Evolutionary conservation across 2,797 vertebrate genomes (phyloP).

Genomic region (Erethizon dorsatum): DNA sequence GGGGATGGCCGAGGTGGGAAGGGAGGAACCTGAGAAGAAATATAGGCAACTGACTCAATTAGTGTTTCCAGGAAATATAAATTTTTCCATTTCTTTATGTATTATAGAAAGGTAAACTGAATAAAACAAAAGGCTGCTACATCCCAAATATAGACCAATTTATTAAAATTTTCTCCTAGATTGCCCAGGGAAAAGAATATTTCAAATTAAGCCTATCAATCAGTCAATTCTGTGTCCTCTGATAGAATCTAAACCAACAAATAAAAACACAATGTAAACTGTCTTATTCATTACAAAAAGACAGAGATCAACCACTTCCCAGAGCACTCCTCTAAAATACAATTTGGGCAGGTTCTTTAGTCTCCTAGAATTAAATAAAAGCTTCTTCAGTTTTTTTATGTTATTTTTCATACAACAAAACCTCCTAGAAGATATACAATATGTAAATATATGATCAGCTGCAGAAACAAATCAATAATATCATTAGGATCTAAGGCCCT

Average conservation of each 20-base stretch:
- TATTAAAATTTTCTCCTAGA: constrained; percentile 1
- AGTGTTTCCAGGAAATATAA: neutral
- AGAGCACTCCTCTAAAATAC: neutral
- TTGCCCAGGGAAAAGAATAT: neutral
- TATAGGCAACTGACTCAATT: neutral
- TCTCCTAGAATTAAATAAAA: neutral
- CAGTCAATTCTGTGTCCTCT: neutral
- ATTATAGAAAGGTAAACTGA: neutral
- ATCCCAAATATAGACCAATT: neutral
- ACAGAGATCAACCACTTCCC: neutral
- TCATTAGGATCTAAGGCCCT: neutral
- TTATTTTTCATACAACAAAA: constrained; percentile 29
- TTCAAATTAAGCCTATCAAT: constrained; percentile 40
- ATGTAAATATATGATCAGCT: neutral
- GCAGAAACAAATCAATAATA: constrained; percentile 15
- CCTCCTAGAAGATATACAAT: neutral
- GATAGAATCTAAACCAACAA: neutral
- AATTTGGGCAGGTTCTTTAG: neutral
- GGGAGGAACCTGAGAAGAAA: neutral
- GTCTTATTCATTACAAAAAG: constrained; percentile 25
- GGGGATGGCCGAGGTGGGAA: neutral
- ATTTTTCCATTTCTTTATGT: constrained; percentile 22
- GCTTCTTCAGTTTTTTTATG: neutral
- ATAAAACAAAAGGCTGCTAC: neutral
- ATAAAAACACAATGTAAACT: neutral